Conservation (phyloP, 2,888 invertebrate species). For the Auanema sp. region DNA sequence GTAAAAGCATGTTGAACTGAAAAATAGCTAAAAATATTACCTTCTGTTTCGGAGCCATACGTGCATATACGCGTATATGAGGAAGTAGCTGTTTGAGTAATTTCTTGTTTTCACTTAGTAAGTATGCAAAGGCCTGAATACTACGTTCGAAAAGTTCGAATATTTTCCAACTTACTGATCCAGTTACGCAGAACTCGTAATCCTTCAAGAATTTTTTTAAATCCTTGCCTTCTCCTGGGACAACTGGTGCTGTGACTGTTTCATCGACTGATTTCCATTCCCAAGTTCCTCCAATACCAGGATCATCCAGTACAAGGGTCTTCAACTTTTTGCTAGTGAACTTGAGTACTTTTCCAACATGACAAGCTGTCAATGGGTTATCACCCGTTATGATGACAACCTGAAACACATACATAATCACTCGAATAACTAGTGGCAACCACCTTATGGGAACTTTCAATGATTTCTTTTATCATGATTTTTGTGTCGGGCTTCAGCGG, state of each 20-base stretch:
- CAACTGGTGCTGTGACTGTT: slow-evolving; percentile 57
- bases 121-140: slow-evolving; percentile 64
- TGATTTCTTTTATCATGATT: slow-evolving; percentile 88
- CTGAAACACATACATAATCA: slow-evolving; percentile 62
- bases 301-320: slow-evolving; percentile 43
- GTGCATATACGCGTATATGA: slow-evolving; percentile 86
- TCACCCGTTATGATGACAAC: slow-evolving; percentile 99
- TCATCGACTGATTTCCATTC: slow-evolving; percentile 71
- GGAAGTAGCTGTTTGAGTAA: slow-evolving; percentile 79
- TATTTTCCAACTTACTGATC: slow-evolving; percentile 76
- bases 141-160: slow-evolving; percentile 2
- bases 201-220: slow-evolving; percentile 72
- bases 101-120: slow-evolving; percentile 72
- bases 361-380: slow-evolving; percentile 96
- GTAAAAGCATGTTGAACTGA: slow-evolving; percentile 14
- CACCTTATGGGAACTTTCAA: slow-evolving; percentile 88
- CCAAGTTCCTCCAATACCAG: slow-evolving; percentile 69
- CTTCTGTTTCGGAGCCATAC: slow-evolving; percentile 98
- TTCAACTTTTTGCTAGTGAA: slow-evolving; percentile 74
- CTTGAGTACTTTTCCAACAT: slow-evolving; percentile 84
- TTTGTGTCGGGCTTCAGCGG: slow-evolving; percentile 94
- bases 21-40: no score
- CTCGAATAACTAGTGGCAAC: neutral
- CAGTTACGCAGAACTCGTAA: slow-evolving; percentile 91
- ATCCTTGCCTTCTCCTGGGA: slow-evolving; percentile 22